Conservation (phyloP, 2,113 vertebrate species). For the Gasterosteus aculeatus region DNA sequence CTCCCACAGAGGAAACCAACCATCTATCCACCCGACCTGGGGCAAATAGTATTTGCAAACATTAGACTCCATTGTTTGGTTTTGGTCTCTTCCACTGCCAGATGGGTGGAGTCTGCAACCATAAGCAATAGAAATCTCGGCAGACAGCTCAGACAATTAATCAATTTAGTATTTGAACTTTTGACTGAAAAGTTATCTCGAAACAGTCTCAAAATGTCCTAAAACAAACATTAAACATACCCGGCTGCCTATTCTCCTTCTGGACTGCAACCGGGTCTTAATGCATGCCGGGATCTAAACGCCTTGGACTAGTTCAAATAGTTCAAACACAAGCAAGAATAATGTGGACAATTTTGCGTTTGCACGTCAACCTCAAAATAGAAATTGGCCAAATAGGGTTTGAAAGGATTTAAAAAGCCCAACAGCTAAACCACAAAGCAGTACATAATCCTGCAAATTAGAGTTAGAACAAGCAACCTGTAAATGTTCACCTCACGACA, state of each 20-base stretch:
- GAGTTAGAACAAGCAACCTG: conserved; percentile 9
- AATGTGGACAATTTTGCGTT: not conserved
- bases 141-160: conserved; percentile 48
- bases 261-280: conserved; percentile 1
- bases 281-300: conserved; percentile 26
- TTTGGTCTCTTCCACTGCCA: conserved; percentile 50
- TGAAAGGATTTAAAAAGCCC: conserved; percentile 30
- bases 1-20: conserved; percentile 54
- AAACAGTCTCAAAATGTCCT: not conserved
- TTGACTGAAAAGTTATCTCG: conserved; percentile 26
- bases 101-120: conserved; percentile 56
- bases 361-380: conserved; percentile 13
- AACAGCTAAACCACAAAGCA: conserved; percentile 32
- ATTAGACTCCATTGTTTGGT: conserved; percentile 63
- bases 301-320: not conserved
- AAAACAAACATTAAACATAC: conserved; percentile 17
- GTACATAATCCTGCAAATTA: conserved; percentile 30
- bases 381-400: conserved; percentile 15
- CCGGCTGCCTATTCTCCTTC: not conserved
- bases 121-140: conserved; percentile 45
- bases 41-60: conserved; percentile 68
- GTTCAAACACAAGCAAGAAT: not conserved
- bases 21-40: conserved; percentile 52
- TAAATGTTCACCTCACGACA: conserved; percentile 12
- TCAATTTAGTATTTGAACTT: conserved; percentile 24